Percentiles rank a stretch among this genome's conserved stretches.
Evolutionary conservation across 2,888 invertebrate species (phyloP).

Genomic region (Ophion costatus): DNA sequence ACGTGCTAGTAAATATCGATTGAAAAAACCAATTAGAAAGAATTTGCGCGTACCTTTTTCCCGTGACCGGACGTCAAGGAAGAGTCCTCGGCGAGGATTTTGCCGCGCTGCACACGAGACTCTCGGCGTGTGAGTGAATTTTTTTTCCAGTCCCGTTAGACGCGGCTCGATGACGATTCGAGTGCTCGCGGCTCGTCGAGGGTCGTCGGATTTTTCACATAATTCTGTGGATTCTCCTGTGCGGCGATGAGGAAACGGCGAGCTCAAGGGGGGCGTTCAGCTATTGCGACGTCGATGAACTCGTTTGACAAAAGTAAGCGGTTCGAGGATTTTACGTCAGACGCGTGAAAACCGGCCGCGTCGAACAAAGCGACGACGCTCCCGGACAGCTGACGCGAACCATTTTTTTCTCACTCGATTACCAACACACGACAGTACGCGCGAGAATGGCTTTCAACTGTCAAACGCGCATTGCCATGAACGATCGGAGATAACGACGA

Average conservation of each 20-base stretch:
- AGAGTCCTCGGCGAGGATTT: not conserved
- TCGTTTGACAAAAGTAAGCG: conserved; percentile 5
- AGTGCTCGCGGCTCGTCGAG: not conserved
- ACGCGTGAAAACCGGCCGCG: conserved; percentile 11
- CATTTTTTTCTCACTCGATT: conserved; percentile 25
- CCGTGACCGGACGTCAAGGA: conserved; percentile 3
- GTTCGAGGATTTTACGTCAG: conserved; percentile 20
- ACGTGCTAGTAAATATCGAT: not conserved
- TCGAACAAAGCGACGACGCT: conserved; percentile 46
- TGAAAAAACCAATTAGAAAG: not conserved
- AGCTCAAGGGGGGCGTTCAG: not conserved
- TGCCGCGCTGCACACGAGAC: not conserved
- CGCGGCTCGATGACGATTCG: not conserved
- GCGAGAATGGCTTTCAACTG: conserved; percentile 35
- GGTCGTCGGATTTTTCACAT: conserved; percentile 31
- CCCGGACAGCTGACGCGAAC: conserved; percentile 52
- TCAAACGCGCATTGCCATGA: conserved; percentile 1
- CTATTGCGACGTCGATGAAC: conserved; percentile 21
- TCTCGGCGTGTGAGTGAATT: not conserved
- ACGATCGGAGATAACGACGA: not conserved
- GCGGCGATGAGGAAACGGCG: not conserved
- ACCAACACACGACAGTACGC: not conserved
- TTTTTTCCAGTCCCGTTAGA: not conserved
- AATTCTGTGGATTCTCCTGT: conserved; percentile 4
- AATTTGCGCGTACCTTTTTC: not conserved